Evolutionary conservation across 2,888 invertebrate genomes (phyloP).

Genomic region (Strigamia maritima): DNA sequence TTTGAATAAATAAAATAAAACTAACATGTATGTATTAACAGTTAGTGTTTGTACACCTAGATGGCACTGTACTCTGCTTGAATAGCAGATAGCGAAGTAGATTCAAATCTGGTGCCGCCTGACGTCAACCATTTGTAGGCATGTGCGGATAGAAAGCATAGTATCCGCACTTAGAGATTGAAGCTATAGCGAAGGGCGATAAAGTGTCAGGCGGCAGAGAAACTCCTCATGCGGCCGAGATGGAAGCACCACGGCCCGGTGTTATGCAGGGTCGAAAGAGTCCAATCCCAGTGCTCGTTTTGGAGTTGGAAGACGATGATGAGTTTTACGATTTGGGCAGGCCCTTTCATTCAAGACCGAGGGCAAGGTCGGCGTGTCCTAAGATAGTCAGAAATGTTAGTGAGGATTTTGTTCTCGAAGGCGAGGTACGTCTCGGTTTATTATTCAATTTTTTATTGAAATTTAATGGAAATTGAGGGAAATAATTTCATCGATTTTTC

Average conservation of each 20-base stretch:
- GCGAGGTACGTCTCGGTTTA: neutral
- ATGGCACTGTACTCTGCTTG: neutral
- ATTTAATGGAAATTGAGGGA: neutral
- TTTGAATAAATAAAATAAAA: no score
- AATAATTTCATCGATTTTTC: no score
- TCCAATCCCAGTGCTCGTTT: neutral
- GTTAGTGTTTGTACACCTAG: neutral
- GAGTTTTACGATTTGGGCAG: neutral
- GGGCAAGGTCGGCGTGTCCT: neutral
- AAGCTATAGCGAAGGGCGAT: neutral
- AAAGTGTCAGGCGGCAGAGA: neutral
- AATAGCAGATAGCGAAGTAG: neutral
- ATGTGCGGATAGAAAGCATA: neutral
- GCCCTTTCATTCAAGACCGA: neutral
- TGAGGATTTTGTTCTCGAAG: conserved; percentile 28
- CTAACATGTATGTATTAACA: neutral
- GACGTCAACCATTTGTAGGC: neutral
- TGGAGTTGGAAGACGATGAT: neutral
- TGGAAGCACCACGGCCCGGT: neutral
- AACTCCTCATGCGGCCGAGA: neutral
- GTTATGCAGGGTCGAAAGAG: neutral
- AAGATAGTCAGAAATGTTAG: conserved; percentile 24
- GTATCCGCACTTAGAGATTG: neutral
- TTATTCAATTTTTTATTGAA: neutral
- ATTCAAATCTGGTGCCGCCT: neutral